Evolutionary conservation across 2,113 vertebrate species (phyloP).

Genomic region (Pollachius pollachius): DNA sequence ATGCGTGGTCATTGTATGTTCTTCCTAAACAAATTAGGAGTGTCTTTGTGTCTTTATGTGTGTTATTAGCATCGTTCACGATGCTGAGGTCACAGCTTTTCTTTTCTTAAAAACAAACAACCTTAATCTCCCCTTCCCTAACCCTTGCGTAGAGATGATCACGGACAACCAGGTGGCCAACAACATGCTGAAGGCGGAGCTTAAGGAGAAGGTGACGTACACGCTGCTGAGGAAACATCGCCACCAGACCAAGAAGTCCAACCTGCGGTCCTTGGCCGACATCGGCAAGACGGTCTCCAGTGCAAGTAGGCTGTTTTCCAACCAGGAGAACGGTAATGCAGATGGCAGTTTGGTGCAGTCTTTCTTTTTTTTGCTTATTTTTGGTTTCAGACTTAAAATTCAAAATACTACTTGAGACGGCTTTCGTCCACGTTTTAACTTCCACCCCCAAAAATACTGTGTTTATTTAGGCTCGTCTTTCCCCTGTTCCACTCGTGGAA

Average conservation of each 20-base stretch:
- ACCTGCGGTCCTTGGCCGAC: conserved; percentile 94
- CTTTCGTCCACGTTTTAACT: too few species aligned
- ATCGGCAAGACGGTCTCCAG: conserved; percentile 99
- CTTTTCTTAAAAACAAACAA: too few species aligned
- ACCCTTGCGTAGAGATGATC: conserved; percentile 82
- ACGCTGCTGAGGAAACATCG: conserved; percentile 93
- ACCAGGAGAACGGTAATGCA: conserved; percentile 94
- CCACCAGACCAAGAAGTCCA: conserved; percentile 99
- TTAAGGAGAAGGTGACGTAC: conserved; percentile 96
- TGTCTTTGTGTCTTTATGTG: too few species aligned
- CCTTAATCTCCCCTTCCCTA: not conserved
- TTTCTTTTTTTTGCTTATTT: conserved; percentile 28
- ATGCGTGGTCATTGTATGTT: too few species aligned
- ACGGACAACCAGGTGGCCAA: conserved; percentile 93
- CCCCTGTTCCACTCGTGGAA: too few species aligned
- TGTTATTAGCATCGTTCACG: too few species aligned
- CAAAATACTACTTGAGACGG: too few species aligned
- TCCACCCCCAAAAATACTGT: too few species aligned
- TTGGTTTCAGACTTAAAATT: not conserved
- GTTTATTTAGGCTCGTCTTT: too few species aligned
- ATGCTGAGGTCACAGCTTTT: too few species aligned
- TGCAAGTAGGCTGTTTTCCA: conserved; percentile 99
- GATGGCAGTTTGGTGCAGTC: conserved; percentile 80
- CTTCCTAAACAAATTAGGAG: not conserved
- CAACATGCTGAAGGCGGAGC: conserved; percentile 87